Conservation (phyloP, 1,140 invertebrate genomes). For the Pogonomyrmex californicus region DNA sequence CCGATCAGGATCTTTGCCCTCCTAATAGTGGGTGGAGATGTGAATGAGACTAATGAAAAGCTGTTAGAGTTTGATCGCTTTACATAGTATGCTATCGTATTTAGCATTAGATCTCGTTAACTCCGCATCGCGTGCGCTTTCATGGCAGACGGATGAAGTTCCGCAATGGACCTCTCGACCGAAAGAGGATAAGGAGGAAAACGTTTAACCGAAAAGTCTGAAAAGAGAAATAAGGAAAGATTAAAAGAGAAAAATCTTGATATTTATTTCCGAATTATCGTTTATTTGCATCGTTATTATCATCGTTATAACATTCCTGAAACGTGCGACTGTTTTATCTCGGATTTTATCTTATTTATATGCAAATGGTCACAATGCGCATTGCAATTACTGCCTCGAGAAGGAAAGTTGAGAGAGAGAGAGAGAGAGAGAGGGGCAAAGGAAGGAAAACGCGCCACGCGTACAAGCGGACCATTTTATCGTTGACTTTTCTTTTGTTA, state of each 20-base stretch:
- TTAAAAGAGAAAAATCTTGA: neutral
- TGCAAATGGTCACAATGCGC: neutral
- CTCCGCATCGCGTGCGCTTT: no score
- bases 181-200: neutral
- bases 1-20: slow-evolving; percentile 32
- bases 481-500: slow-evolving; percentile 70
- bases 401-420: neutral
- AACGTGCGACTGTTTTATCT: neutral
- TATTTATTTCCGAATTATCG: neutral
- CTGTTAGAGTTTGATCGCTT: neutral
- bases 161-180: neutral
- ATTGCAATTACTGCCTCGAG: neutral
- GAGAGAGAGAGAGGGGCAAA: neutral
- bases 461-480: slow-evolving; percentile 49
- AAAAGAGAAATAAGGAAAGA: neutral
- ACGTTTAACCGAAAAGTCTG: neutral
- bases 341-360: neutral
- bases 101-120: neutral
- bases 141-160: neutral
- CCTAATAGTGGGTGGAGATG: neutral
- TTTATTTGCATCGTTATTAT: neutral
- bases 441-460: neutral
- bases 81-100: neutral
- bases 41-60: neutral
- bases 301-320: neutral